phyloP scores from a whole-genome alignment of 2,113 vertebrate genomes.

The Actinemys pallida region DNA sequence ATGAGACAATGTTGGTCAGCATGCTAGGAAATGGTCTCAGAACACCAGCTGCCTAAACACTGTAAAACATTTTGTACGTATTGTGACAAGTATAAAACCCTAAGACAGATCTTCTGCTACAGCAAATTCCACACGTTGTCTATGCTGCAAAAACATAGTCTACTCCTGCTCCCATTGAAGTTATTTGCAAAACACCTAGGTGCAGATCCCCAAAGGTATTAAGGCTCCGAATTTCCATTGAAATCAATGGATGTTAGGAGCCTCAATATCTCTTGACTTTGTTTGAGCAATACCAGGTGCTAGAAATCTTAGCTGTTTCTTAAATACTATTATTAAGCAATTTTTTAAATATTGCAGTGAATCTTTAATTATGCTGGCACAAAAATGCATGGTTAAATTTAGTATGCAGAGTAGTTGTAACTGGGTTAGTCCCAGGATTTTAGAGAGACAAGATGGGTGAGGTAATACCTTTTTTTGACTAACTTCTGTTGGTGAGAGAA shows the following conservation, averaged over 20 bases:
- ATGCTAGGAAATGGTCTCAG: background rate
- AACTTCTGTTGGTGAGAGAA: background rate
- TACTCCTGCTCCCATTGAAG: background rate
- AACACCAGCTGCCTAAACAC: background rate
- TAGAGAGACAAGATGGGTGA: background rate
- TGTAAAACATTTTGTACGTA: background rate
- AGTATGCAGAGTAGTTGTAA: background rate
- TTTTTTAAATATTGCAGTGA: background rate
- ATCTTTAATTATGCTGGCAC: background rate
- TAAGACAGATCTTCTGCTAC: background rate
- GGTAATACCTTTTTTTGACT: background rate
- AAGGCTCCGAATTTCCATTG: too few relatives aligned
- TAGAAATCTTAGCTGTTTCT: background rate
- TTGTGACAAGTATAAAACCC: background rate
- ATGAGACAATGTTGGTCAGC: background rate
- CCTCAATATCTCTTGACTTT: background rate
- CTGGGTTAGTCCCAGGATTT: background rate
- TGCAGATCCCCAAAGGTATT: too few relatives aligned
- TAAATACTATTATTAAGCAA: background rate
- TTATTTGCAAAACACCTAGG: background rate
- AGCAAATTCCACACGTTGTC: background rate
- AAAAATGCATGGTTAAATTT: background rate
- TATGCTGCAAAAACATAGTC: background rate
- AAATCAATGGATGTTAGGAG: background rate
- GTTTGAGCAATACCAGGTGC: background rate